Evolutionary conservation across 53 echinoderm and acorn worm genomes (phyloP), one percentile per base, ranked within the genome.

Genomic region (Apostichopus leukothele): DNA sequence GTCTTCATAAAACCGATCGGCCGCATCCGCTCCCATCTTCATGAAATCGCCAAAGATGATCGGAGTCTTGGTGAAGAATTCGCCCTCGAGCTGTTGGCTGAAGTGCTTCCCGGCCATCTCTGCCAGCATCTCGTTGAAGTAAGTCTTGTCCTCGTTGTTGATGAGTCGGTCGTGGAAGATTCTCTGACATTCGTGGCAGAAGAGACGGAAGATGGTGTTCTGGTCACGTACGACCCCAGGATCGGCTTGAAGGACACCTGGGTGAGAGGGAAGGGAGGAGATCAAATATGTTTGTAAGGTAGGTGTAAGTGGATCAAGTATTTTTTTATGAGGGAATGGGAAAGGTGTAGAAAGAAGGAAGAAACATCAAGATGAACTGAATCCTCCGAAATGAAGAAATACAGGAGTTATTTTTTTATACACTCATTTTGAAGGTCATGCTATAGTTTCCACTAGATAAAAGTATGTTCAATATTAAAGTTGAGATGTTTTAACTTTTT

Each of bases 41-140:
- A 99, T 99, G 90, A 99, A 99, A 79, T 99, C 99, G 21, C 99
- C 99, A 77, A 99, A 99, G 93, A 99, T 99, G 88, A 99, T 99
- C 7, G 99, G 99, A 7, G 92, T 92, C 73, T 83, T 99, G 57
- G 93, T 93, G 75, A 99, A 99, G 39, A 86, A 88, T 86, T 94
- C 96, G 7, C 94, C 91, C 19, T 99, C 99, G 5, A 99, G 52
- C 86, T 88, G 93, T 84, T 96, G 94, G 74, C 96, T 93, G 92
- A 99, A 98, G 81, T 99, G 94, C 76, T 96, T 96, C 89, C 92
- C 89, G 26, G 99, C 93, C 99, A 99, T 99, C 92, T 99, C 99
- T 0, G 99, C 91, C 88, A 96, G 89, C 76, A 99, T 99, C 92
- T 96, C 99, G 50, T 92, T 96, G 96, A 99, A 99, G 92, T 94